phyloP scores from a whole-genome alignment of 2,888 invertebrate species.

The Euzophera pinguis region DNA sequence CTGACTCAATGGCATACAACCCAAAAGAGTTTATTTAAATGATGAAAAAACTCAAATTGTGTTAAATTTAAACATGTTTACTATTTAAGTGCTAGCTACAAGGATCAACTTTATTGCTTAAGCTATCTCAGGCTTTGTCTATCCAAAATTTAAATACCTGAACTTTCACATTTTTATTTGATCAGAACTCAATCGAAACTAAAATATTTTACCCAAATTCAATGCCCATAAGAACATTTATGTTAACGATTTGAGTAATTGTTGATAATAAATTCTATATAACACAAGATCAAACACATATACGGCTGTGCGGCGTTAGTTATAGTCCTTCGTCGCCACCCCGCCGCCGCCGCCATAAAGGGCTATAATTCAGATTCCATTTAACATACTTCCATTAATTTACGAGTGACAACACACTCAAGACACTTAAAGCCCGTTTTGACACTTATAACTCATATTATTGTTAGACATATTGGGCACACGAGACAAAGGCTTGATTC shows the following conservation, averaged over 20 bases:
- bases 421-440: conserved; percentile 71
- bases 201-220: too few species aligned
- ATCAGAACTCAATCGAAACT: too few species aligned
- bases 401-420: conserved; percentile 70
- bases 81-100: too few species aligned
- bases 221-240: not conserved
- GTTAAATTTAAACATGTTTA: too few species aligned
- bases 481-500: conserved; percentile 16
- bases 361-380: conserved; percentile 75
- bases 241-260: conserved; percentile 23
- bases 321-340: conserved; percentile 49
- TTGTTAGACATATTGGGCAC: conserved; percentile 55
- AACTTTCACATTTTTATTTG: too few species aligned
- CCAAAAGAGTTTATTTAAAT: too few species aligned
- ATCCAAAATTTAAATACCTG: too few species aligned
- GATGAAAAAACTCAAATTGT: too few species aligned
- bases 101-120: too few species aligned
- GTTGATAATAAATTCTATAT: not conserved
- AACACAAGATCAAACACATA: conserved; percentile 10
- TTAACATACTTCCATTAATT: conserved; percentile 72
- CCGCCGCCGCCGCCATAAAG: conserved; percentile 58
- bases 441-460: conserved; percentile 70
- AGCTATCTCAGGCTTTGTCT: too few species aligned
- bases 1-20: too few species aligned
- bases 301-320: conserved; percentile 48